Evolutionary conservation across 37 sponge, comb jelly and placozoan species (phyloP).

Genomic region (Halisarca cf. caerulea): DNA sequence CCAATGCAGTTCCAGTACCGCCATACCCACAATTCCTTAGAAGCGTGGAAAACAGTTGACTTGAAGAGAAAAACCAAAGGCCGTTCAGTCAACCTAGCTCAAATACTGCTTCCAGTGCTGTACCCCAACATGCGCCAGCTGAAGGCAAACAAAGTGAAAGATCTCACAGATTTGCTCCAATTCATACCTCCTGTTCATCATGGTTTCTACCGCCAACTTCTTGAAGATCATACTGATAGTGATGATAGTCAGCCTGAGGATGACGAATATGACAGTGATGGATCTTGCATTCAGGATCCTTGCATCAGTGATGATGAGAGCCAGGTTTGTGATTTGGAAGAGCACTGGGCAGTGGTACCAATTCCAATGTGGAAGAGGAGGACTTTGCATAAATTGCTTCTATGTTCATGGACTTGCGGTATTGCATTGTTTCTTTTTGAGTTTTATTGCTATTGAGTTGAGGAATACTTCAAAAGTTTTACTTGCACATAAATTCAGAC

Average conservation of each 20-base stretch:
- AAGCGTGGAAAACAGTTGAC: slow-evolving; percentile 35
- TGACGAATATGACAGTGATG: neutral
- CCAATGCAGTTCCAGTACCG: slow-evolving; percentile 20
- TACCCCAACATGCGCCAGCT: neutral
- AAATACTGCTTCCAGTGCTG: neutral
- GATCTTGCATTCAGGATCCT: no score
- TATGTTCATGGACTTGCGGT: no score
- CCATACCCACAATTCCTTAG: slow-evolving; percentile 30
- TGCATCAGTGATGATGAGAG: no score
- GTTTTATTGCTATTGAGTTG: no score
- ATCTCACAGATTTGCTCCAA: slow-evolving; percentile 21
- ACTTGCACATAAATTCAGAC: no score
- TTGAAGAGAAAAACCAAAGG: slow-evolving; percentile 17
- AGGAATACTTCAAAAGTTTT: no score
- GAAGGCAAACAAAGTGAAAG: slow-evolving; percentile 2
- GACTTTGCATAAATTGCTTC: no score
- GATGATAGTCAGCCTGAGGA: slow-evolving; percentile 11
- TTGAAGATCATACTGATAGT: neutral
- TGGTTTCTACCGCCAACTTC: slow-evolving; percentile 23
- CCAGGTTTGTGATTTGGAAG: no score
- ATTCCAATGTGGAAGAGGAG: no score
- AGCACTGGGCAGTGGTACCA: no score
- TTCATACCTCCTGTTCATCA: slow-evolving; percentile 29
- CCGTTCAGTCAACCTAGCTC: slow-evolving; percentile 8
- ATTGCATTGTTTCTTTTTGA: no score